These are phyloP conservation scores for Julus scanicus DNA, from an alignment of 2,888 invertebrate genomes.

Conservation along the genomic window DNA sequence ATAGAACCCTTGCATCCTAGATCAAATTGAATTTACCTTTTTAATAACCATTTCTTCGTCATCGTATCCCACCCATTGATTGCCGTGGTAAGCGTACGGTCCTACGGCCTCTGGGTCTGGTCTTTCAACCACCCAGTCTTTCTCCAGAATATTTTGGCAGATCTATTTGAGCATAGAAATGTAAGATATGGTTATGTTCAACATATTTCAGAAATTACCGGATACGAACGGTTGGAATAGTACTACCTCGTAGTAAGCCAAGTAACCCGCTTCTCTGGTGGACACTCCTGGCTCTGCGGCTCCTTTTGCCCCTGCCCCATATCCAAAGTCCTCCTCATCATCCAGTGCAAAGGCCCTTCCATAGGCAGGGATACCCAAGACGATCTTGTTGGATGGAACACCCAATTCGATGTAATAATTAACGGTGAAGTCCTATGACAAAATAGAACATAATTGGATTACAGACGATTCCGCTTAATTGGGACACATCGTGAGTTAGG, in stretches of 20 bases:
- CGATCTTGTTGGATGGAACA: conserved; percentile 65
- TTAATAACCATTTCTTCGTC: conserved; percentile 83
- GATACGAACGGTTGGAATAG: neutral
- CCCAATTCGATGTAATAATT: conserved; percentile 66
- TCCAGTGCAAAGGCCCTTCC: conserved; percentile 90
- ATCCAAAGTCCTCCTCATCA: conserved; percentile 83
- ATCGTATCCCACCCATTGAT: conserved; percentile 95
- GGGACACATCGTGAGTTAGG: too few species aligned
- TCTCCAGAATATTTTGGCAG: conserved; percentile 81
- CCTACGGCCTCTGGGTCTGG: conserved; percentile 86
- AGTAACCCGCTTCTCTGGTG: conserved; percentile 87
- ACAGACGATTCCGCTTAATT: too few species aligned
- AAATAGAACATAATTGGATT: neutral
- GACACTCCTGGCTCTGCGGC: conserved; percentile 92
- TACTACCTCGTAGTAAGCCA: conserved; percentile 59
- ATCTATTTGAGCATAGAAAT: conserved; percentile 72
- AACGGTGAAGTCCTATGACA: conserved; percentile 66
- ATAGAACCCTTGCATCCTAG: neutral
- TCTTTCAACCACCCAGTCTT: conserved; percentile 84
- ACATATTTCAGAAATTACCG: neutral
- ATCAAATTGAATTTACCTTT: conserved; percentile 69
- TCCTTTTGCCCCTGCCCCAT: conserved; percentile 90
- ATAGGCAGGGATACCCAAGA: conserved; percentile 71
- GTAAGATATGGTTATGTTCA: neutral
- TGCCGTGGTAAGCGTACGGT: conserved; percentile 85